Evolutionary conservation across 2,113 vertebrate species (phyloP).

Genomic region (Patagioenas fasciata): DNA sequence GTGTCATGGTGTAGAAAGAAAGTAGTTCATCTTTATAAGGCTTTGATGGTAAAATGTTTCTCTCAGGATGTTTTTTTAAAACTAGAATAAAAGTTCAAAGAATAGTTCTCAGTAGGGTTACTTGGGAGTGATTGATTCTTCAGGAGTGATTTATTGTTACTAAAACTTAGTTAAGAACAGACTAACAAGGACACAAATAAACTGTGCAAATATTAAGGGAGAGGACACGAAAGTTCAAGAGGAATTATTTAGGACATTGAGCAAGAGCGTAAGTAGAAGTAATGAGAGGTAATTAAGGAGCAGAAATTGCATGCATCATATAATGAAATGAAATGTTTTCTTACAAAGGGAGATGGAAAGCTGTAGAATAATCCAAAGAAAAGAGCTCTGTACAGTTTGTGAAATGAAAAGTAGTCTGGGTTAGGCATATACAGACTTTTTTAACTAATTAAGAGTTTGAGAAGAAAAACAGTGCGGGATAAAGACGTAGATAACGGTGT

Average conservation of each 20-base stretch:
- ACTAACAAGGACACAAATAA: neutral
- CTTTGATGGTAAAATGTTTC: neutral
- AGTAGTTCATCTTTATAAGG: constrained; percentile 3
- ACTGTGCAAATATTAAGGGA: constrained; percentile 17
- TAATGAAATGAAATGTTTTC: neutral
- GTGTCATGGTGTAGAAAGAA: neutral
- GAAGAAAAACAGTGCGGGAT: neutral
- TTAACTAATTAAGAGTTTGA: neutral
- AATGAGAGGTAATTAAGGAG: constrained; percentile 29
- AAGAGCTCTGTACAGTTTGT: neutral
- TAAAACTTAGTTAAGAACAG: constrained; percentile 22
- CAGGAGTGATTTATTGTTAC: constrained; percentile 1
- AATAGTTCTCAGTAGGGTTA: neutral
- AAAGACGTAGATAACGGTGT: neutral
- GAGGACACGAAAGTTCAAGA: neutral
- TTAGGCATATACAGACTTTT: neutral
- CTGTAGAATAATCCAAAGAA: neutral
- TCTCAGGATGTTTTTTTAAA: neutral
- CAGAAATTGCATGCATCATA: neutral
- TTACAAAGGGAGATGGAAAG: neutral
- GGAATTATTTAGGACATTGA: neutral
- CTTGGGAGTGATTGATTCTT: constrained; percentile 7
- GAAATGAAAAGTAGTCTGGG: neutral
- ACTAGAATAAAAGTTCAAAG: constrained; percentile 14
- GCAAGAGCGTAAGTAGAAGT: neutral